A percentile compares a stretch with the other conserved stretches of the same genome.
phyloP scores from a whole-genome alignment of 2,888 invertebrate species.

The Platycheirus rosarum region DNA sequence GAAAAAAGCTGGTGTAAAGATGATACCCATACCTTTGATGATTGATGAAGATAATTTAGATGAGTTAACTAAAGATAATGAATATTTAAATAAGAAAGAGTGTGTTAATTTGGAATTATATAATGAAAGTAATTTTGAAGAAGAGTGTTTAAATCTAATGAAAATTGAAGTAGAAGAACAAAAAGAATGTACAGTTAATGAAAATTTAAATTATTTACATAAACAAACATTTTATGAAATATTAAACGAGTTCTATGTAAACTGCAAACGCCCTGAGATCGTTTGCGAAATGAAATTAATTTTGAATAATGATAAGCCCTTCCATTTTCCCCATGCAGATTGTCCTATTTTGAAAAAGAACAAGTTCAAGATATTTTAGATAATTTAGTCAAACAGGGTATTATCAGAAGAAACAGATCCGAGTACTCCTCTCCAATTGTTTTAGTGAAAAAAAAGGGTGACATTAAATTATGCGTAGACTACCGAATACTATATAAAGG shows the following conservation, averaged over 20 bases:
- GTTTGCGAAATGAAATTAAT: constrained; percentile 15
- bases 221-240: not conserved
- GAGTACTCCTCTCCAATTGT: constrained; percentile 57
- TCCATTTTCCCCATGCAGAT: no score
- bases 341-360: constrained; percentile 20
- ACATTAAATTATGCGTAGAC: constrained; percentile 58
- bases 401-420: constrained; percentile 26
- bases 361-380: constrained; percentile 28
- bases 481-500: constrained; percentile 51
- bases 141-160: no score
- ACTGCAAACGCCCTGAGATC: constrained; percentile 10
- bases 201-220: not conserved
- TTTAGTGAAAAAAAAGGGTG: constrained; percentile 57
- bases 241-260: constrained; percentile 1
- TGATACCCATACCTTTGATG: no score
- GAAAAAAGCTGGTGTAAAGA: not conserved
- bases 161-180: constrained; percentile 1
- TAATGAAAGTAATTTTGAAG: no score
- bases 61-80: no score
- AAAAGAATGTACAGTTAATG: not conserved
- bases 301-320: constrained; percentile 27
- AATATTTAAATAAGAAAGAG: not conserved
- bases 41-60: not conserved
- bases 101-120: no score
- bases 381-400: not conserved